Percentiles rank a stretch among this genome's conserved stretches.
These are phyloP conservation scores for Cephus spinipes DNA, from an alignment of 2,888 invertebrate genomes.

Conservation along the genomic window DNA sequence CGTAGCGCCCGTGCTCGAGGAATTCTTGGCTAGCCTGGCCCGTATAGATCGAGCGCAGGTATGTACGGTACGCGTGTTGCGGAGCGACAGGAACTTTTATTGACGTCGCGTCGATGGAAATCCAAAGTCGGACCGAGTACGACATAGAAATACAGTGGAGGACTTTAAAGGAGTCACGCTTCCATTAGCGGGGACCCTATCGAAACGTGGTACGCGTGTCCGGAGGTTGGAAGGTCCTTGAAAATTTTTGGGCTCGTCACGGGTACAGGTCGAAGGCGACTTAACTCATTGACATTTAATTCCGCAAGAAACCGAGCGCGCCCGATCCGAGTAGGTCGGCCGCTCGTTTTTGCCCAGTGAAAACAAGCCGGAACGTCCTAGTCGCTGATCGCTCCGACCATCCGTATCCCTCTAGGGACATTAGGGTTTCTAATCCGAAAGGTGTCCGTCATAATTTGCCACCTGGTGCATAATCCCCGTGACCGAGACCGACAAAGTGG, in stretches of 20 bases:
- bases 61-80: neutral
- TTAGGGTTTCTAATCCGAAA: constrained; percentile 44
- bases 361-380: constrained; percentile 5
- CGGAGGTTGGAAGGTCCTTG: neutral
- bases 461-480: constrained; percentile 54
- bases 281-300: neutral
- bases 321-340: neutral
- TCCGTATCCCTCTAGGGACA: neutral
- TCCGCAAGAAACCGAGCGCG: neutral
- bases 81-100: neutral
- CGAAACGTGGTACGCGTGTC: neutral
- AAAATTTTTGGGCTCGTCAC: neutral
- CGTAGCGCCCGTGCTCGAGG: constrained; percentile 7
- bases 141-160: neutral
- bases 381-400: constrained; percentile 12
- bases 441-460: constrained; percentile 57
- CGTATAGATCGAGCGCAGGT: neutral
- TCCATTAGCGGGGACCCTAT: neutral
- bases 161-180: neutral
- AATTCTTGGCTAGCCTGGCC: constrained; percentile 8
- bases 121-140: neutral
- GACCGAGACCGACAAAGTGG: constrained; percentile 54
- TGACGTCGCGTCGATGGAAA: neutral
- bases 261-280: neutral
- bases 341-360: neutral